These are phyloP conservation scores for Xiphophorus birchmanni DNA, from an alignment of 2,797 vertebrate species.

Conservation along the genomic window DNA sequence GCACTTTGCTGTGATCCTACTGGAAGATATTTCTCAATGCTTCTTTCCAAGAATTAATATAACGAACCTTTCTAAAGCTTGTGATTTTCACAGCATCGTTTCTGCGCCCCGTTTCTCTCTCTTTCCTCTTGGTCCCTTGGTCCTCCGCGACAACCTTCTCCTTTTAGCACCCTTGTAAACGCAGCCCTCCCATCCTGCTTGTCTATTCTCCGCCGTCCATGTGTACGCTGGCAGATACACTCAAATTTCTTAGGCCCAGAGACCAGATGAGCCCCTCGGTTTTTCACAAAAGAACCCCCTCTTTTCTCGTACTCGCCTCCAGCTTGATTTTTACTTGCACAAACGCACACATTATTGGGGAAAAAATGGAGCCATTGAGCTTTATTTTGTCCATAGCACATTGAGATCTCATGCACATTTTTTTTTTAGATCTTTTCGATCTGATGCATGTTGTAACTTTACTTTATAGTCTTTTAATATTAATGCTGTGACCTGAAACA, in stretches of 20 bases:
- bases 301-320: constrained; percentile 67
- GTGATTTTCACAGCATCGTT: constrained; percentile 23
- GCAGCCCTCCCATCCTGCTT: constrained; percentile 66
- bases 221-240: constrained; percentile 27
- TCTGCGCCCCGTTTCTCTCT: constrained; percentile 11
- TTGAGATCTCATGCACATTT: too few relatives aligned
- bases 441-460: not conserved
- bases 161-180: constrained; percentile 95
- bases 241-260: constrained; percentile 74
- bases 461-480: not conserved
- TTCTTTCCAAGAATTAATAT: not conserved
- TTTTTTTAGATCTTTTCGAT: not conserved
- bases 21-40: constrained; percentile 39
- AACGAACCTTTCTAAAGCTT: constrained; percentile 44
- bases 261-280: constrained; percentile 83
- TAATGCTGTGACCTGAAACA: not conserved
- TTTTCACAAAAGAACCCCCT: constrained; percentile 84
- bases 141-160: constrained; percentile 84
- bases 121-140: constrained; percentile 60
- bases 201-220: constrained; percentile 68
- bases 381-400: too few relatives aligned
- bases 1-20: not conserved
- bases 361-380: constrained; percentile 11
- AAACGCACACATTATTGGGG: constrained; percentile 49
- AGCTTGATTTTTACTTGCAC: constrained; percentile 79